These are phyloP conservation scores for Antrozous pallidus DNA, from an alignment of 2,797 vertebrate genomes.

Conservation along the genomic window DNA sequence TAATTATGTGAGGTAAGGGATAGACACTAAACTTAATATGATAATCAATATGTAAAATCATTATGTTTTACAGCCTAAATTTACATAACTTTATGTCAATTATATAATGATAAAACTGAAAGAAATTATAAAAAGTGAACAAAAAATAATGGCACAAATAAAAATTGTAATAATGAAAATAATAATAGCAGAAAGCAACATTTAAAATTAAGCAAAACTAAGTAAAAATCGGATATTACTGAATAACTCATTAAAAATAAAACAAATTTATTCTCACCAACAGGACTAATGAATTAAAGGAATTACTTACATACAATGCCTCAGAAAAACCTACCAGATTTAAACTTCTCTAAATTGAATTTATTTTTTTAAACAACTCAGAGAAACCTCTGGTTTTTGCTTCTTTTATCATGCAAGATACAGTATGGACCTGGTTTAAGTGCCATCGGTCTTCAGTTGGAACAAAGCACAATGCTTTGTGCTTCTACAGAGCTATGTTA, in stretches of 20 bases:
- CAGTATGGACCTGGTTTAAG: neutral
- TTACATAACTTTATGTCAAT: neutral
- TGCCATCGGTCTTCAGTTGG: neutral
- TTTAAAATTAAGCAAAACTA: slow-evolving; percentile 32
- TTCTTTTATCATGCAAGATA: neutral
- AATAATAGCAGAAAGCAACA: neutral
- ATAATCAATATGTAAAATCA: neutral
- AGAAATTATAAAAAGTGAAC: neutral
- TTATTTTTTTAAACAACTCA: neutral
- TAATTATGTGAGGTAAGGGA: neutral
- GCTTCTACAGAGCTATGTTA: neutral
- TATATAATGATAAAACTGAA: neutral
- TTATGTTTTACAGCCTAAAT: neutral
- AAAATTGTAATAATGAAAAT: neutral
- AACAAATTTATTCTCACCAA: neutral
- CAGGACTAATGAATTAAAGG: neutral
- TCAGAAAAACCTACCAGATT: slow-evolving; percentile 1
- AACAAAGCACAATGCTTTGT: neutral
- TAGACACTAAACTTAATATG: neutral
- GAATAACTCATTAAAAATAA: neutral
- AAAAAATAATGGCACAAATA: neutral
- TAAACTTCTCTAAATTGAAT: neutral
- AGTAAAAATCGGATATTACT: neutral
- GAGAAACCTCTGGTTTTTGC: neutral
- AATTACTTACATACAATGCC: neutral